Evolutionary conservation across 2,888 invertebrate species (phyloP), one percentile per base, ranked within the genome.

Genomic region (Chydorus sphaericus): DNA sequence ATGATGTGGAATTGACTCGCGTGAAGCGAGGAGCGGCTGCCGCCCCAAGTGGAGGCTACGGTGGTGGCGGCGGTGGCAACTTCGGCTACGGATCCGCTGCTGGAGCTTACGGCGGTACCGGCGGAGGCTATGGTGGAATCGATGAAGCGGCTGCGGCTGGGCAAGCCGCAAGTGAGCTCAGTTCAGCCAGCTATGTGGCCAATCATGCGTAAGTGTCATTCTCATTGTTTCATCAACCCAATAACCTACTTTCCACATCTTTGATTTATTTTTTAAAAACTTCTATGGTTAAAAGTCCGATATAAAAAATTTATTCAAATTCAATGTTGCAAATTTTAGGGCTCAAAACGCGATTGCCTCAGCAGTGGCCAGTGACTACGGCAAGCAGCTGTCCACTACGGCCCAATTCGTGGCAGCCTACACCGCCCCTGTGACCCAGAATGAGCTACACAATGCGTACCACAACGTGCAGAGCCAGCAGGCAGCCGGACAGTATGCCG

Each of bases 371-470:
- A 56, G 59, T 4, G 62, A 63, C 48, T 63, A 62, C 56, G 56
- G 60, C 26, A 61, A 61, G 44, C 61, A 61, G 59, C 48, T 62
- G 2, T 60, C 60, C 8, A 63, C 62, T 8, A 62, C 62, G 14
- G 58, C 61, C 4, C 62, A 63, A 37, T 63, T 60, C 48, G 61
- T 62, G 11, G 59, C 60, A n/a, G 55, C 57, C 29, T 63, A 62
- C 56, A 62, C 62, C 3, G 62, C 60, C 16, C 63, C 63, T 4
- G 59, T 62, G 7, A 62, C 63, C 28, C 61, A 62, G 48, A 60
- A 60, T 28, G 49, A 55, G 52, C 53, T 55, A 14, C 55, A 56
- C 26, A 57, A 36, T 54, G 29, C 33, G 5, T 48, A 53, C 54
- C 37, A 60, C 55, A 60, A 61, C 11, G 61, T 62, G 4, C 48